Base-by-base conservation (phyloP, 2,888 invertebrate genomes). In the Diarsia rubi region DNA sequence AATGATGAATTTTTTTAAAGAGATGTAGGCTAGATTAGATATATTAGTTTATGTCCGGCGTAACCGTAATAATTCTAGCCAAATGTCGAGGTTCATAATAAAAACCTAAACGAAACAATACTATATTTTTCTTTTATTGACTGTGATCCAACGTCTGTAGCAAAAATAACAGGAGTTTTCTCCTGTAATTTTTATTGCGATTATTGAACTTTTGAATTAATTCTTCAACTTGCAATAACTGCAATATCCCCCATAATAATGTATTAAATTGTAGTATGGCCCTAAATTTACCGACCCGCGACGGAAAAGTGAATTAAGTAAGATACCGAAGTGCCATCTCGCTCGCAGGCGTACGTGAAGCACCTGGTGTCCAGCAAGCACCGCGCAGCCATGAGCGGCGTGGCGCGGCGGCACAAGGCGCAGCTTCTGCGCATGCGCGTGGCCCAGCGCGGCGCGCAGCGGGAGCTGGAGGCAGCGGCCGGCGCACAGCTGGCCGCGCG, bases 391-490 rank as follows among this genome's bases (percentile, higher is more conserved):
- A 98, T 98, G 98, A 97, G 97, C 72, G 97, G 97, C 63, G 97
- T 98, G 86, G 98, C 98, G 24, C 96, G 98, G 69, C 97, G 98
- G 16, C 98, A 98, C 92, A 98, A 98, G 91, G 97, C 97, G 69
- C 97, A 98, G 89, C 93, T 98, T 86, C 97, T 98, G 79, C 97
- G 98, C 87, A 98, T 98, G 98, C 97, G 98, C 74, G 97, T 98
- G 79, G 97, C 98, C 1, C 98, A 98, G 92, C 97, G 98, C 75
- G 98, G 97, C 69, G 98, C 98, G 9, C 98, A 98, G 93, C 97
- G 98, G 69, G 97, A 98, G 86, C 97, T 98, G 75, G 98, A 98
- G 93, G 97, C 97, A 86, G 97, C 97, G 75, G 97, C 97, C 24
- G 97, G 97, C 88, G 97, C 97, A 49, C 97, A 97, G 88, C 97